A percentile compares a stretch with the other conserved stretches of the same genome.
phyloP scores from a whole-genome alignment of 2,797 vertebrate species.

The Enteromius thamalakanensis region DNA sequence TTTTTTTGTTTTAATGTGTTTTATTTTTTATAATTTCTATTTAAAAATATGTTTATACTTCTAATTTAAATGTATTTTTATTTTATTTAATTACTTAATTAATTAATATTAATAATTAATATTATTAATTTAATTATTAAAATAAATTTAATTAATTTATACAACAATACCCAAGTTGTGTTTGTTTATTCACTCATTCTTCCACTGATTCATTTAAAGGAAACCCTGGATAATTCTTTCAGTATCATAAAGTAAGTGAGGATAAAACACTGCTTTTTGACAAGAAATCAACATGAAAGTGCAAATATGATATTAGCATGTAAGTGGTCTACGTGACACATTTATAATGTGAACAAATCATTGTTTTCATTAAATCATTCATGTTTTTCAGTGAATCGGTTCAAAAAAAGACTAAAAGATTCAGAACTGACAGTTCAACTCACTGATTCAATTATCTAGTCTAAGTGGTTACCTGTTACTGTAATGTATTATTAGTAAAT shows the following conservation, averaged over 20 bases:
- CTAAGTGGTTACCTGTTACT: not conserved
- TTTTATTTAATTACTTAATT: not conserved
- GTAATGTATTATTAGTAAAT: not conserved
- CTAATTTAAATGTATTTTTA: not conserved
- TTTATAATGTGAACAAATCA: constrained; percentile 1
- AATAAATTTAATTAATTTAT: not conserved
- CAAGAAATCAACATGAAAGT: not conserved
- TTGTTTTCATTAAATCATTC: not conserved
- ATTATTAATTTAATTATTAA: too few relatives aligned
- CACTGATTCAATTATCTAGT: not conserved
- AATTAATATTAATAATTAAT: too few relatives aligned
- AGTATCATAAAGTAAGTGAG: not conserved
- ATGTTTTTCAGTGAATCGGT: not conserved
- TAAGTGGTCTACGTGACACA: not conserved
- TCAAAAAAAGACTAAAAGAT: not conserved
- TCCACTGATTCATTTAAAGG: not conserved
- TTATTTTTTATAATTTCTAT: not conserved
- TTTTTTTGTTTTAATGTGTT: not conserved
- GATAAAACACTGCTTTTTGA: not conserved
- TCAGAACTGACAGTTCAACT: not conserved
- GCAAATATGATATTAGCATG: not conserved
- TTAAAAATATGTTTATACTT: not conserved
- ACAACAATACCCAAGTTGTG: not conserved
- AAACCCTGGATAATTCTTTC: not conserved
- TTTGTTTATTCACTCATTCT: not conserved